Conservation (phyloP, 2,888 invertebrate genomes). For the Nemotelus pantherinus region DNA sequence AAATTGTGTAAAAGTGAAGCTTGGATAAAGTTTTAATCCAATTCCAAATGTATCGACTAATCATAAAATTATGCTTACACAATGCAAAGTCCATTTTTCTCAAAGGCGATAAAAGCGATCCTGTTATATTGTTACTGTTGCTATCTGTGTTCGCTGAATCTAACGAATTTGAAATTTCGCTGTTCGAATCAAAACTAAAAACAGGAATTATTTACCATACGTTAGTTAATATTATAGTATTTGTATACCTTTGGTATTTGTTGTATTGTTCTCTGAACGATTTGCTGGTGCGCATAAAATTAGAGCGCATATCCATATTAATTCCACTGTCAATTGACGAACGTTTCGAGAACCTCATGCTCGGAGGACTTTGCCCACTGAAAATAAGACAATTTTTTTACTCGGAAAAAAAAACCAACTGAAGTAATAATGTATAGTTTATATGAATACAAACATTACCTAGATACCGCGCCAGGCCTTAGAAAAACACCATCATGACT, state of each 20-base stretch:
- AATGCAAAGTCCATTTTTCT: constrained; percentile 86
- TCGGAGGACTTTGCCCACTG: constrained; percentile 64
- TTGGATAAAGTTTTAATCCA: background rate
- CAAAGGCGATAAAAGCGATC: constrained; percentile 67
- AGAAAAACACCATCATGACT: constrained; percentile 77
- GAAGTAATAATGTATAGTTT: background rate
- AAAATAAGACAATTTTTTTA: background rate
- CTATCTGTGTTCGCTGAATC: constrained; percentile 64
- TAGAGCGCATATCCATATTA: constrained; percentile 71
- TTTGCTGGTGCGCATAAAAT: constrained; percentile 60
- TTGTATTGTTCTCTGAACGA: constrained; percentile 65
- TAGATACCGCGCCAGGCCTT: constrained; percentile 72
- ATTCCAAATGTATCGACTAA: too few relatives aligned
- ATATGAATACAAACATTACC: constrained; percentile 58
- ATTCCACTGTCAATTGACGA: constrained; percentile 84
- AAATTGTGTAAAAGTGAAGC: constrained; percentile 1
- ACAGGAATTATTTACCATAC: background rate
- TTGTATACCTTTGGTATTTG: constrained; percentile 59
- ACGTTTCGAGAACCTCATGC: constrained; percentile 71
- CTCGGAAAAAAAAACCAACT: constrained; percentile 1
- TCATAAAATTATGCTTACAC: constrained; percentile 71
- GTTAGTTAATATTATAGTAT: background rate
- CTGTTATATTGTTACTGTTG: constrained; percentile 53
- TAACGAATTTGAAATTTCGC: constrained; percentile 62
- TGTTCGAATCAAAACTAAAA: constrained; percentile 63